Percentiles rank a stretch among this genome's conserved stretches.
Evolutionary conservation across 2,113 vertebrate species (phyloP).

Genomic region (Pomatorhinus ruficollis): DNA sequence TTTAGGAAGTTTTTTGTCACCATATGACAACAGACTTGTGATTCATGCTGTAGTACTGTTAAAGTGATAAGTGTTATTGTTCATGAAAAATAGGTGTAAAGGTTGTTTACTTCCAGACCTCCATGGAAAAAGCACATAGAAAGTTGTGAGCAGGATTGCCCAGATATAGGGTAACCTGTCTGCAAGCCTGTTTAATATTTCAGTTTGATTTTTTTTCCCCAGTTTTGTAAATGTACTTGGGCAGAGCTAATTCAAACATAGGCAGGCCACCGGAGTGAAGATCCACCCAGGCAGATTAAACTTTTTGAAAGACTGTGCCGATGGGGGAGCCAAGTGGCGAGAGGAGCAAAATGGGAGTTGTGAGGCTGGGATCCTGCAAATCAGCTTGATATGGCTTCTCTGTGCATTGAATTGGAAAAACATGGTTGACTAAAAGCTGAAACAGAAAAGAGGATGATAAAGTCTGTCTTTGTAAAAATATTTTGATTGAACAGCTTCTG

Average conservation of each 20-base stretch:
- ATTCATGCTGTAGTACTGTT: constrained; percentile 1
- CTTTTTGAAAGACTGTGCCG: background rate
- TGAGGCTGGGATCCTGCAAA: background rate
- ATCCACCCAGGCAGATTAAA: background rate
- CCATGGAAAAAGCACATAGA: background rate
- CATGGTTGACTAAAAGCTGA: background rate
- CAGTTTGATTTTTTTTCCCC: background rate
- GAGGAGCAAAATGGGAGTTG: background rate
- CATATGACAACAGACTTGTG: background rate
- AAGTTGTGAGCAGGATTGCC: background rate
- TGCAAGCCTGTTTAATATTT: background rate
- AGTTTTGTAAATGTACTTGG: background rate
- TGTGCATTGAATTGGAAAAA: background rate
- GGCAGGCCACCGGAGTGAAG: background rate
- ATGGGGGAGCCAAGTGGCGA: background rate
- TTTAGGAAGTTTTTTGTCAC: constrained; percentile 42
- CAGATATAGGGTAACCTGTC: background rate
- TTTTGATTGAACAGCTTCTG: background rate
- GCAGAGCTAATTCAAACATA: background rate
- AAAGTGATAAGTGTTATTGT: background rate
- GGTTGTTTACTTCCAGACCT: background rate
- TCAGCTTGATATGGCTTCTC: background rate
- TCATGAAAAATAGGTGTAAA: background rate
- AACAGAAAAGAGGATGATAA: background rate
- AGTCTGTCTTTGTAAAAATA: background rate